phyloP scores from a whole-genome alignment of 2,888 invertebrate species.

The Acleris holmiana region DNA sequence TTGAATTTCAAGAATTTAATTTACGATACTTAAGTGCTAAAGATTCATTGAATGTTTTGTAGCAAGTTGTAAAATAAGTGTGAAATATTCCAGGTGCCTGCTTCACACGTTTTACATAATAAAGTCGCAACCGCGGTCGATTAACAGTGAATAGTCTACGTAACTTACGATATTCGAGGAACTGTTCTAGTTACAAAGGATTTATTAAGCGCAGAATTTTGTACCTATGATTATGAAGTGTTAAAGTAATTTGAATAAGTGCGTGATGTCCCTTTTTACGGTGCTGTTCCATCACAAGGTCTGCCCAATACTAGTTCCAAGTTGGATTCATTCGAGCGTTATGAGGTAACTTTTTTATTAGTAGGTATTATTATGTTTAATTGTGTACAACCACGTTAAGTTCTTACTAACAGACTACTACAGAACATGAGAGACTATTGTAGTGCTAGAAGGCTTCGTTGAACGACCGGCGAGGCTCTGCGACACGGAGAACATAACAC shows the following conservation, averaged over 20 bases:
- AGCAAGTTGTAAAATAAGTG: background rate
- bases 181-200: background rate
- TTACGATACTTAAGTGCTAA: conserved; percentile 7
- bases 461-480: background rate
- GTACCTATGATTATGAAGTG: conserved; percentile 26
- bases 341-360: conserved; percentile 63
- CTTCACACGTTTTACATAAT: conserved; percentile 14
- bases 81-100: conserved; percentile 14
- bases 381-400: background rate
- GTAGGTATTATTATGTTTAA: background rate
- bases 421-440: too few relatives aligned
- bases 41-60: background rate
- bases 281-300: conserved; percentile 51
- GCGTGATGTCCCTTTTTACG: conserved; percentile 63
- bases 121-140: background rate
- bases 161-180: background rate
- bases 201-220: too few relatives aligned
- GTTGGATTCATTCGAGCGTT: conserved; percentile 71
- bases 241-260: conserved; percentile 35
- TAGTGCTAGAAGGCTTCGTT: too few relatives aligned
- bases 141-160: background rate
- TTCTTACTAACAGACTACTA: background rate
- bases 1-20: background rate
- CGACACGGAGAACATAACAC: background rate
- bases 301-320: conserved; percentile 57